These are phyloP conservation scores for Apistogramma diplotaenia DNA, from an alignment of 2,113 vertebrate species.

Conservation along the genomic window DNA sequence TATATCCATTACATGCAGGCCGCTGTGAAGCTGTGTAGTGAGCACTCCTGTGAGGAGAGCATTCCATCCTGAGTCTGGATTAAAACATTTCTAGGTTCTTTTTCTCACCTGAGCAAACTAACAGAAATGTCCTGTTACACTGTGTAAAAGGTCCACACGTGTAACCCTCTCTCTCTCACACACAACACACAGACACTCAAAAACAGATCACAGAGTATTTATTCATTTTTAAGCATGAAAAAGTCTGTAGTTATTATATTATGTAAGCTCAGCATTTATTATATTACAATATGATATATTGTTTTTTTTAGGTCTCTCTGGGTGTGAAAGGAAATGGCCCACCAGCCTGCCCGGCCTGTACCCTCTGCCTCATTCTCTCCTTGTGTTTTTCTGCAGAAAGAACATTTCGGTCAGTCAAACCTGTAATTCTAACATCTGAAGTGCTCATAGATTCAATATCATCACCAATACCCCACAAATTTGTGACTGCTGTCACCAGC, in stretches of 20 bases:
- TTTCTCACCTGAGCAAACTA: conserved; percentile 15
- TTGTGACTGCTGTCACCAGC: no score
- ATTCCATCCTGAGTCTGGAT: conserved; percentile 56
- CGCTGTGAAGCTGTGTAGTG: conserved; percentile 37
- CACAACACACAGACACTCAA: neutral
- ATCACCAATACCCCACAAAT: no score
- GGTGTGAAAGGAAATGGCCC: neutral
- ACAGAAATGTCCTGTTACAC: neutral
- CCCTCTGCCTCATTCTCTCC: conserved; percentile 46
- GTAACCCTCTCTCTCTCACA: neutral
- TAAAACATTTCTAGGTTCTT: conserved; percentile 65
- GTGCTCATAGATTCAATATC: neutral
- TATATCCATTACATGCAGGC: conserved; percentile 52
- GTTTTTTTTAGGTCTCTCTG: neutral
- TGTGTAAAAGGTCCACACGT: neutral
- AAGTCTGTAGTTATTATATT: neutral
- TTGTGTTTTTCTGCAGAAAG: conserved; percentile 50
- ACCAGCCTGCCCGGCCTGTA: neutral
- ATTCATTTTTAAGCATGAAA: conserved; percentile 8
- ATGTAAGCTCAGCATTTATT: neutral
- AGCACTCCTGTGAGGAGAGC: conserved; percentile 53
- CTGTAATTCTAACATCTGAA: neutral
- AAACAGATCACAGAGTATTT: neutral
- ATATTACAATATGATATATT: neutral
- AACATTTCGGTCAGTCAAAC: neutral